These are phyloP conservation scores for Lethenteron reissneri DNA, from an alignment of 2,113 vertebrate species.

Conservation along the genomic window DNA sequence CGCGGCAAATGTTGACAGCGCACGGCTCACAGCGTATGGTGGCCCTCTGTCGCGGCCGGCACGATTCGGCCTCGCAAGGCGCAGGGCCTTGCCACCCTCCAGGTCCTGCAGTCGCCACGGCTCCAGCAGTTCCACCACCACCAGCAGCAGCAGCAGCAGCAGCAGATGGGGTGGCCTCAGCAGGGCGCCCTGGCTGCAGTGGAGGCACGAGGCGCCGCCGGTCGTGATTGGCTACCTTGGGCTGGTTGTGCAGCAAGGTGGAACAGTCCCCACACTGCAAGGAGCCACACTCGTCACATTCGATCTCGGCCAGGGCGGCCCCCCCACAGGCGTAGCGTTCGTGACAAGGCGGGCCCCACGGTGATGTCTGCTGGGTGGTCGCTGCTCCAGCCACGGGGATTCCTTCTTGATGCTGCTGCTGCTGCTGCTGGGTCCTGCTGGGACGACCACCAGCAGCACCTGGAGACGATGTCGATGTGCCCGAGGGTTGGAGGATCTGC, in stretches of 20 bases:
- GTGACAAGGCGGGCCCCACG: conserved; percentile 41
- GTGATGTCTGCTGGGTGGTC: neutral
- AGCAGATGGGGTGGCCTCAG: too few relatives aligned
- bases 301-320: conserved; percentile 55
- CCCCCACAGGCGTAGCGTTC: conserved; percentile 87
- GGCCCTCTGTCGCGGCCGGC: conserved; percentile 33
- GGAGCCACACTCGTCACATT: conserved; percentile 84
- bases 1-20: conserved; percentile 59
- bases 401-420: too few relatives aligned
- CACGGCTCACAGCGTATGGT: conserved; percentile 61
- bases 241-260: conserved; percentile 64
- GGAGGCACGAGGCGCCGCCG: conserved; percentile 42
- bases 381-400: too few relatives aligned
- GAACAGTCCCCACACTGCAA: conserved; percentile 73
- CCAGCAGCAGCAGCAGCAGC: too few relatives aligned
- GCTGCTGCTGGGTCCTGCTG: too few relatives aligned
- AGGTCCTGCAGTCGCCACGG: conserved; percentile 41
- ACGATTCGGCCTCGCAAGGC: conserved; percentile 25
- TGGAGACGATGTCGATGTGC: too few relatives aligned
- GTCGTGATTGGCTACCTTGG: conserved; percentile 65
- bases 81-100: conserved; percentile 32
- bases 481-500: too few relatives aligned
- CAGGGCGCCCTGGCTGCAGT: conserved; percentile 46
- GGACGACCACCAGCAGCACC: too few relatives aligned
- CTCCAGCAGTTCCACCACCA: too few relatives aligned